These are phyloP conservation scores for Apeira syringaria DNA, from an alignment of 2,888 invertebrate species.

Conservation along the genomic window DNA sequence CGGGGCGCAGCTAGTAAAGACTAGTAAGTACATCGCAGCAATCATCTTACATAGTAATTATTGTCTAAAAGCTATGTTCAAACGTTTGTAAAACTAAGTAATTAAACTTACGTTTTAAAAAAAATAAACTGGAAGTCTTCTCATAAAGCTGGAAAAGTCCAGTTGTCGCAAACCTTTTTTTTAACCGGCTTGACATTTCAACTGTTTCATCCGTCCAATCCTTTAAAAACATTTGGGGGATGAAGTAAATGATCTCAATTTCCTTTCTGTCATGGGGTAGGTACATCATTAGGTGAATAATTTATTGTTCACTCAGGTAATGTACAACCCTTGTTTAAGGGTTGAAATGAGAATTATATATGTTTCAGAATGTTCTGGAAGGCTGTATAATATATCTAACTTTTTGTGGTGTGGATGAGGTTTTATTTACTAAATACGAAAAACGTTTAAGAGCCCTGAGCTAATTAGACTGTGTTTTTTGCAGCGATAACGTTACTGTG, in stretches of 20 bases:
- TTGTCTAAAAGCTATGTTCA: too few species aligned
- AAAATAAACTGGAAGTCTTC: neutral
- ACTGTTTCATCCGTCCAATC: slow-evolving; percentile 28
- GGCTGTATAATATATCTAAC: too few species aligned
- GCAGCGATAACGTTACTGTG: too few species aligned
- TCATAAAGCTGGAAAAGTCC: neutral
- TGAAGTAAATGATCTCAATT: slow-evolving; percentile 53
- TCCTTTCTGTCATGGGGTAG: slow-evolving; percentile 56
- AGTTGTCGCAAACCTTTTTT: slow-evolving; percentile 13
- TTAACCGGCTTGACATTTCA: slow-evolving; percentile 15
- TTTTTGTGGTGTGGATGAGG: too few species aligned
- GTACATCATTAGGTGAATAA: slow-evolving; percentile 61
- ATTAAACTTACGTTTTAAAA: too few species aligned
- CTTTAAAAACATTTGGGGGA: slow-evolving; percentile 48
- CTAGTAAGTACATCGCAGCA: too few species aligned
- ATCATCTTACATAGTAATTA: too few species aligned
- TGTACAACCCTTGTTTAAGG: slow-evolving; percentile 34
- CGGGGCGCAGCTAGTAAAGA: too few species aligned
- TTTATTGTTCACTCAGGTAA: slow-evolving; percentile 57
- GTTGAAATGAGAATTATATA: slow-evolving; percentile 28
- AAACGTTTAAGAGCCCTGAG: too few species aligned
- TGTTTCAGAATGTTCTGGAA: slow-evolving; percentile 21
- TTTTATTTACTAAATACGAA: too few species aligned
- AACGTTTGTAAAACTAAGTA: too few species aligned
- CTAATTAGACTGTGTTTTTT: too few species aligned